phyloP scores from a whole-genome alignment of 2,113 vertebrate species.

The Pipa parva region DNA sequence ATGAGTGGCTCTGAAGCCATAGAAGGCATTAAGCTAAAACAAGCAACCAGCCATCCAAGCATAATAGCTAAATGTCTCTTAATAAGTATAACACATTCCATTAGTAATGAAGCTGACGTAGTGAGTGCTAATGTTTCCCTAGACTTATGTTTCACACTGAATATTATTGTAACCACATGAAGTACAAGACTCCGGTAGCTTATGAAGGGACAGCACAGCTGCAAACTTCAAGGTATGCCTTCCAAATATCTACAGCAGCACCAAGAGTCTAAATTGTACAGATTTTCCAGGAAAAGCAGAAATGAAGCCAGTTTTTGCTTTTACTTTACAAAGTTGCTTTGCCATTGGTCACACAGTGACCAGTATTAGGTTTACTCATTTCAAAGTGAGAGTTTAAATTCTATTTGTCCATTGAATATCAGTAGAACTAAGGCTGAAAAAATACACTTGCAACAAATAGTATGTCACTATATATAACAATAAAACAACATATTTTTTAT shows the following conservation, averaged over 20 bases:
- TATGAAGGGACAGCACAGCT: constrained; percentile 18
- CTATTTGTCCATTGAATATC: too few relatives aligned
- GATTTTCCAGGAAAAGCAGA: constrained; percentile 37
- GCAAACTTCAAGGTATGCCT: background rate
- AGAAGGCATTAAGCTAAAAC: constrained; percentile 35
- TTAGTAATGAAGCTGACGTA: constrained; percentile 32
- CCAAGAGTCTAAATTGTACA: background rate
- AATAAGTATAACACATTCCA: constrained; percentile 27
- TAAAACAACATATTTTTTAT: too few relatives aligned
- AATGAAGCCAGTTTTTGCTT: constrained; percentile 27
- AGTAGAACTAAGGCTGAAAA: too few relatives aligned
- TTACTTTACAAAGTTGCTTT: background rate
- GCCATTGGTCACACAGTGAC: background rate
- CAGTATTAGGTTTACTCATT: constrained; percentile 2
- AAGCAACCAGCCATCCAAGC: constrained; percentile 33
- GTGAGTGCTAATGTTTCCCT: constrained; percentile 38
- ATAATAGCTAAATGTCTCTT: constrained; percentile 30
- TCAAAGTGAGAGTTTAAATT: too few relatives aligned
- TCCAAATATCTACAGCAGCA: constrained; percentile 13
- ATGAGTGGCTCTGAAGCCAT: constrained; percentile 14
- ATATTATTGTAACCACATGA: constrained; percentile 28
- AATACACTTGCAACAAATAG: too few relatives aligned
- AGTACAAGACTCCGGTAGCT: constrained; percentile 27
- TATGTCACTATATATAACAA: too few relatives aligned
- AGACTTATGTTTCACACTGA: constrained; percentile 33